Evolutionary conservation across 1,140 invertebrate species (phyloP).

Genomic region (Cylas formicarius): DNA sequence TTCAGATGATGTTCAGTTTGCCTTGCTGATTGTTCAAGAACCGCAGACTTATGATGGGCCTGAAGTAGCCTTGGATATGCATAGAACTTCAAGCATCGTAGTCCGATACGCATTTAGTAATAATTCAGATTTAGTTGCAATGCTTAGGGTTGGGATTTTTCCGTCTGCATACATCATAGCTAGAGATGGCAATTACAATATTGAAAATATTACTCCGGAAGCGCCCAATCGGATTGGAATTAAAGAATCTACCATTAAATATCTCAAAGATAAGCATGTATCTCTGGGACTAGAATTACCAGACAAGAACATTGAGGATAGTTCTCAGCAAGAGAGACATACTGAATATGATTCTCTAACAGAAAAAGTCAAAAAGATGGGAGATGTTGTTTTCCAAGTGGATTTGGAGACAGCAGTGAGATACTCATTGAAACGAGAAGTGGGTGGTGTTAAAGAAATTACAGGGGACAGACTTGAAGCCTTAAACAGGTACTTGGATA

Average conservation of each 20-base stretch:
- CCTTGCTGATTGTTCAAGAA: slow-evolving; percentile 56
- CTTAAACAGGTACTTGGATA: slow-evolving; percentile 62
- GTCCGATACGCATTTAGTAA: slow-evolving; percentile 11
- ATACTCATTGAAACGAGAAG: slow-evolving; percentile 74
- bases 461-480: slow-evolving; percentile 61
- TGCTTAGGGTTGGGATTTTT: slow-evolving; percentile 1
- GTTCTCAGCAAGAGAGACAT: slow-evolving; percentile 1
- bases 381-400: slow-evolving; percentile 64
- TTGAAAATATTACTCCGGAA: background rate
- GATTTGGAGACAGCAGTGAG: slow-evolving; percentile 80
- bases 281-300: background rate
- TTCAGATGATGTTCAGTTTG: slow-evolving; percentile 40
- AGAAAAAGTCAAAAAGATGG: slow-evolving; percentile 38
- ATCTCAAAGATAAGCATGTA: slow-evolving; percentile 10
- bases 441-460: slow-evolving; percentile 61
- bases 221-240: slow-evolving; percentile 1
- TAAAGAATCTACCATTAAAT: slow-evolving; percentile 4
- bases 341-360: slow-evolving; percentile 26
- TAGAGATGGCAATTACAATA: slow-evolving; percentile 3
- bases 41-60: slow-evolving; percentile 49
- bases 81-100: slow-evolving; percentile 14
- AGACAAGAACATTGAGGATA: slow-evolving; percentile 27
- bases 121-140: slow-evolving; percentile 10
- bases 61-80: slow-evolving; percentile 57
- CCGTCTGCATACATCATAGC: slow-evolving; percentile 5